These are phyloP conservation scores for Scaptodrosophila lebanonensis DNA, from an alignment of 1,140 invertebrate species.

Conservation along the genomic window DNA sequence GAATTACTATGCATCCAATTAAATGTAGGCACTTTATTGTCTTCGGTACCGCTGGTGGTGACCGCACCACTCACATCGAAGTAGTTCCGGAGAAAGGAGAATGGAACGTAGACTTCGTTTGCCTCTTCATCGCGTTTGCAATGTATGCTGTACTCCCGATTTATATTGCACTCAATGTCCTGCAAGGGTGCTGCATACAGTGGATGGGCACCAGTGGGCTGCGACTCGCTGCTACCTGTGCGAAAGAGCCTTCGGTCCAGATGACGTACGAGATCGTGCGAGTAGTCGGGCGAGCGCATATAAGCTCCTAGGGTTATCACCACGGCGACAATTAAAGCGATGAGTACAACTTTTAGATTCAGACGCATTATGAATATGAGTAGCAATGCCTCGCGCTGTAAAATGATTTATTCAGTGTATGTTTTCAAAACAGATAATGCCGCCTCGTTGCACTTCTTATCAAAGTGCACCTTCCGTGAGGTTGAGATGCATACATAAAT, in stretches of 20 bases:
- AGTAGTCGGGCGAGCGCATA: slow-evolving; percentile 78
- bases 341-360: slow-evolving; percentile 79
- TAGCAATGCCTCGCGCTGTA: slow-evolving; percentile 61
- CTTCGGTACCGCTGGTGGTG: slow-evolving; percentile 26
- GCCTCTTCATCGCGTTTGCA: slow-evolving; percentile 90
- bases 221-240: not conserved
- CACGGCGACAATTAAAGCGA: slow-evolving; percentile 77
- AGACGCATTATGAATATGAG: slow-evolving; percentile 80
- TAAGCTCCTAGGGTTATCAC: slow-evolving; percentile 79
- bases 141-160: slow-evolving; percentile 90
- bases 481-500: too few relatives aligned
- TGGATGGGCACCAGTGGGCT: slow-evolving; percentile 4
- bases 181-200: slow-evolving; percentile 75
- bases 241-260: slow-evolving; percentile 22
- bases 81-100: slow-evolving; percentile 94
- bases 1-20: slow-evolving; percentile 97
- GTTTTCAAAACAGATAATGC: too few relatives aligned
- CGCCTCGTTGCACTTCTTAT: not conserved
- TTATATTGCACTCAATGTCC: slow-evolving; percentile 93
- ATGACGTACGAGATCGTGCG: slow-evolving; percentile 54
- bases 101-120: slow-evolving; percentile 93
- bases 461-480: too few relatives aligned
- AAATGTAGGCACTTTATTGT: slow-evolving; percentile 82
- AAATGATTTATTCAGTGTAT: not conserved
- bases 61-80: slow-evolving; percentile 87